Percentiles rank a stretch among this genome's conserved stretches.
phyloP scores from a whole-genome alignment of 2,888 invertebrate genomes.

The Cabera pusaria region DNA sequence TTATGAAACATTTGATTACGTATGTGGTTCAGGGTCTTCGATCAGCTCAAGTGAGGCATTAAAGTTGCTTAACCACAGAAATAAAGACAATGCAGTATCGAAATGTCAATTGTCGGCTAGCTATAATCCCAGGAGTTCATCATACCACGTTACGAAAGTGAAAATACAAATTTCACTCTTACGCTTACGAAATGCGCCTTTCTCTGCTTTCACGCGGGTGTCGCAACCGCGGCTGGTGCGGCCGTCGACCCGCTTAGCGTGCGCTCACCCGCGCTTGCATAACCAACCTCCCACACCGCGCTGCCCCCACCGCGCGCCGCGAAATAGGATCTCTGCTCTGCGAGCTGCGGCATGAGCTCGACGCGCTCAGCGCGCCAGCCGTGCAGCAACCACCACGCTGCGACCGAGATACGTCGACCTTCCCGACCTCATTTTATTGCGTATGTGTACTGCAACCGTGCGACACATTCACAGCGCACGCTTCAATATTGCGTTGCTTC shows the following conservation, averaged over 20 bases:
- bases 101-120: conserved; percentile 6
- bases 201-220: conserved; percentile 79
- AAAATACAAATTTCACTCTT: conserved; percentile 81
- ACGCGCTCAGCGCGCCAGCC: too few species aligned
- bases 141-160: conserved; percentile 76
- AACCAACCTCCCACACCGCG: conserved; percentile 55
- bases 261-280: conserved; percentile 85
- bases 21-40: conserved; percentile 1
- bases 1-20: conserved; percentile 4
- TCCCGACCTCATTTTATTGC: conserved; percentile 69
- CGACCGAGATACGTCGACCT: too few species aligned
- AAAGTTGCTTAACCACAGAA: conserved; percentile 2
- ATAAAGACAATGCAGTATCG: conserved; percentile 1
- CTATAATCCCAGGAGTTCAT: conserved; percentile 43
- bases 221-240: conserved; percentile 70
- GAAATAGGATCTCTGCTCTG: conserved; percentile 73
- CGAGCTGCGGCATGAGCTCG: conserved; percentile 47
- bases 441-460: conserved; percentile 52
- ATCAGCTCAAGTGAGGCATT: not conserved
- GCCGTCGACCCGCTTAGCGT: conserved; percentile 87
- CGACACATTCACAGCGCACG: conserved; percentile 31
- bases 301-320: conserved; percentile 35
- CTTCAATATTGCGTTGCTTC: conserved; percentile 25
- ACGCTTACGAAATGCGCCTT: conserved; percentile 81
- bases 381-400: too few species aligned